Evolutionary conservation across 2,888 invertebrate species (phyloP).

Genomic region (Chromoteleia sp.): DNA sequence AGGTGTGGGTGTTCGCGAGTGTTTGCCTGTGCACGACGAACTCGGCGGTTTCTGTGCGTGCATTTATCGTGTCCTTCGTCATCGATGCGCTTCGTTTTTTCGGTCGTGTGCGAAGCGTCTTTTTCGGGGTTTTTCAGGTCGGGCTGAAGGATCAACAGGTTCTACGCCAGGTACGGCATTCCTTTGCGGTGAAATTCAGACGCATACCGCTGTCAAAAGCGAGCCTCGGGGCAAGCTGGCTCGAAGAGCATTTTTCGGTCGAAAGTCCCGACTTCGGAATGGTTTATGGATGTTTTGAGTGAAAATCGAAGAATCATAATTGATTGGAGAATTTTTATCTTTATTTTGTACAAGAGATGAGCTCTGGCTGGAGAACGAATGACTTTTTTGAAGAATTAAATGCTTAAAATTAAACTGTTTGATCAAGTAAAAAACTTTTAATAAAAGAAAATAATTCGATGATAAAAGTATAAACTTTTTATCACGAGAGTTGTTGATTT

Average conservation of each 20-base stretch:
- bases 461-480: no score
- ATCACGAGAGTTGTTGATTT: no score
- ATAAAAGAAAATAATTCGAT: no score
- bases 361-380: no score
- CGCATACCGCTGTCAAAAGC: constrained; percentile 55
- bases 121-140: constrained; percentile 59
- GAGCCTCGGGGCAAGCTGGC: constrained; percentile 35
- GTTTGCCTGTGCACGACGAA: constrained; percentile 10
- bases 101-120: constrained; percentile 5
- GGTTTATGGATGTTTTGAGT: background rate
- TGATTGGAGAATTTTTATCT: no score
- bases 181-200: constrained; percentile 47
- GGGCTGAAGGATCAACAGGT: constrained; percentile 44
- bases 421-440: no score
- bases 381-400: no score
- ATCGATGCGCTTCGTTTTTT: constrained; percentile 22
- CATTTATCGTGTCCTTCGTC: background rate
- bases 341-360: no score
- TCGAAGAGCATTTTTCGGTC: constrained; percentile 19
- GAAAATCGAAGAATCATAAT: background rate
- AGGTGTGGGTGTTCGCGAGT: constrained; percentile 49
- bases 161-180: constrained; percentile 57
- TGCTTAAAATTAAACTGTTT: no score
- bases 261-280: constrained; percentile 12
- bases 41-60: constrained; percentile 21